These are phyloP conservation scores for Brassicogethes aeneus DNA, from an alignment of 2,888 invertebrate genomes.

Conservation along the genomic window DNA sequence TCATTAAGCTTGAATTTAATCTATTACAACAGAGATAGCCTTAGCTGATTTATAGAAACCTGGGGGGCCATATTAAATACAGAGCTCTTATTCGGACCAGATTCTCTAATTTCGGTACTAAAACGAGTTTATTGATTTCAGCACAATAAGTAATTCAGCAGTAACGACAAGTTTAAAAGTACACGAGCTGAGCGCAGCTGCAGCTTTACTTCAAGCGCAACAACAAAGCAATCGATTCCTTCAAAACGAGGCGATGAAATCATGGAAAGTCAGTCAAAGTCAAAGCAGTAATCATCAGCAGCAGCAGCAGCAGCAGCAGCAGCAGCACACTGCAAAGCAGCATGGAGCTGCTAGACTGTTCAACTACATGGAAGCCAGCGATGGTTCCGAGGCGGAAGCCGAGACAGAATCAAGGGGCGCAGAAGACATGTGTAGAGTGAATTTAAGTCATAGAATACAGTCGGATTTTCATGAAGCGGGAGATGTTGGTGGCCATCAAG, in stretches of 20 bases:
- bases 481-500: conserved; percentile 41
- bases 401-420: conserved; percentile 42
- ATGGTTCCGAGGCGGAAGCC: conserved; percentile 57
- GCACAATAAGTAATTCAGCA: no score
- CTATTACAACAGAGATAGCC: no score
- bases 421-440: conserved; percentile 35
- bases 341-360: conserved; percentile 61
- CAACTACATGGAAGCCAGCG: conserved; percentile 65
- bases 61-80: no score
- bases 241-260: conserved; percentile 29
- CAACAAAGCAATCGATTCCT: conserved; percentile 36
- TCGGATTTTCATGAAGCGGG: conserved; percentile 59
- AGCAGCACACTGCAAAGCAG: conserved; percentile 35
- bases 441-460: conserved; percentile 36
- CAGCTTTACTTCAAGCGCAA: conserved; percentile 28
- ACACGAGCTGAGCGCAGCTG: conserved; percentile 31
- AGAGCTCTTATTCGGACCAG: no score
- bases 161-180: no score
- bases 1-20: no score
- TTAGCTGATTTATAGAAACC: no score
- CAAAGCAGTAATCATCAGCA: neutral
- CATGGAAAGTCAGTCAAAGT: no score
- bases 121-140: no score
- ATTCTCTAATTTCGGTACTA: no score
- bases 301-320: no score